A percentile compares a stretch with the other conserved stretches of the same genome.
Evolutionary conservation across 2,797 vertebrate species (phyloP).

Genomic region (Ataeniobius toweri): DNA sequence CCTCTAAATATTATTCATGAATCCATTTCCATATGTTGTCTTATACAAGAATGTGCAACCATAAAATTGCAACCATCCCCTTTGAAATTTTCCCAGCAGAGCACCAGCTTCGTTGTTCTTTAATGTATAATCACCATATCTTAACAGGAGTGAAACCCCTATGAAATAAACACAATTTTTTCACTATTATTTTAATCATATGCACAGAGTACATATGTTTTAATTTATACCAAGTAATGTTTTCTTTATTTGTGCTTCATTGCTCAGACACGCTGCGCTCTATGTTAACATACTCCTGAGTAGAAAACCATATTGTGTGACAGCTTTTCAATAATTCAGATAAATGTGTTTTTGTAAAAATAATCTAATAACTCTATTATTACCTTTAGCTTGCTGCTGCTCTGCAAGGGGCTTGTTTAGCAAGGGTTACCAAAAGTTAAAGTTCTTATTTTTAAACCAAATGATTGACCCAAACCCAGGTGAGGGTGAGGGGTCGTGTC

Average conservation of each 20-base stretch:
- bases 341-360: slow-evolving; percentile 39
- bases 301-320: slow-evolving; percentile 37
- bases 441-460: slow-evolving; percentile 15
- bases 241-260: slow-evolving; percentile 57
- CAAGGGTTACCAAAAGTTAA: slow-evolving; percentile 2
- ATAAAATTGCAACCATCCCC: slow-evolving; percentile 26
- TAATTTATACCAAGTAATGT: slow-evolving; percentile 49
- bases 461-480: neutral
- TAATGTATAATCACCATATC: slow-evolving; percentile 39
- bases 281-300: slow-evolving; percentile 32
- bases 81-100: slow-evolving; percentile 5
- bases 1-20: neutral
- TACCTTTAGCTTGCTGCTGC: slow-evolving; percentile 16
- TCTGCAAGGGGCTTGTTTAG: slow-evolving; percentile 24
- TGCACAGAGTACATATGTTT: slow-evolving; percentile 59
- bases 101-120: slow-evolving; percentile 31
- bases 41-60: slow-evolving; percentile 43
- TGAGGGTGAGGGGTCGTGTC: slow-evolving; percentile 39
- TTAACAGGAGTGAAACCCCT: slow-evolving; percentile 33
- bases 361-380: slow-evolving; percentile 31
- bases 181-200: neutral
- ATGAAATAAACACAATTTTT: slow-evolving; percentile 45
- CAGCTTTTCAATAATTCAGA: slow-evolving; percentile 37
- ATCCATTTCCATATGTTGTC: neutral
- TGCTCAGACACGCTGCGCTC: slow-evolving; percentile 14